A percentile compares a stretch with the other conserved stretches of the same genome.
These are phyloP conservation scores for Asteroscopus sphinx DNA, from an alignment of 2,888 invertebrate genomes.

Conservation along the genomic window DNA sequence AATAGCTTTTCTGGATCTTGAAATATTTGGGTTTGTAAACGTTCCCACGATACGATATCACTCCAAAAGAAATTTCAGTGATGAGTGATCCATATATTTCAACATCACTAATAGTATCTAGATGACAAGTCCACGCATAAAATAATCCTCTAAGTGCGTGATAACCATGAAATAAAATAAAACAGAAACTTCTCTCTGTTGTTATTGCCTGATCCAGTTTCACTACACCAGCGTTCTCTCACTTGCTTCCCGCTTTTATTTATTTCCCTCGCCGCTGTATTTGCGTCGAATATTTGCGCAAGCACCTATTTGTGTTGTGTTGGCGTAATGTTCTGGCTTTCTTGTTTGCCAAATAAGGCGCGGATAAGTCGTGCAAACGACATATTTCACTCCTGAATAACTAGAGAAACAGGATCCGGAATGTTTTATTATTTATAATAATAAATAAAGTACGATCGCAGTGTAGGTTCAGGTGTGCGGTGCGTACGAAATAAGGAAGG, in stretches of 20 bases:
- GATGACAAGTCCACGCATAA: too few relatives aligned
- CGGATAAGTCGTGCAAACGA: conserved; percentile 56
- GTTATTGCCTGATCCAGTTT: conserved; percentile 54
- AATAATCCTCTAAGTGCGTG: too few relatives aligned
- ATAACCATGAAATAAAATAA: too few relatives aligned
- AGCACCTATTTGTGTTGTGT: conserved; percentile 69
- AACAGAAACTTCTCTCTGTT: too few relatives aligned
- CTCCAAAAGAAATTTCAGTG: too few relatives aligned
- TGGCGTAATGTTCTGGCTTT: conserved; percentile 64
- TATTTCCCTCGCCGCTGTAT: conserved; percentile 68
- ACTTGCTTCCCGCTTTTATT: conserved; percentile 65
- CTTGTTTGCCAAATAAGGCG: conserved; percentile 66
- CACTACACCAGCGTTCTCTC: conserved; percentile 27
- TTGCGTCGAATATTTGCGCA: conserved; percentile 66
- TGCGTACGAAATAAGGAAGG: conserved; percentile 20
- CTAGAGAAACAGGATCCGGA: conserved; percentile 36
- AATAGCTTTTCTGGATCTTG: too few relatives aligned
- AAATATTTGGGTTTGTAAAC: too few relatives aligned
- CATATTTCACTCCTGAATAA: conserved; percentile 59
- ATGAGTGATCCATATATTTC: too few relatives aligned
- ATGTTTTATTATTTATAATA: conserved; percentile 56
- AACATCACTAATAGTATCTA: too few relatives aligned
- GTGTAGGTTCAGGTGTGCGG: conserved; percentile 16
- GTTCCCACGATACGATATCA: too few relatives aligned
- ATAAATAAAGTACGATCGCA: conserved; percentile 42